phyloP scores from a whole-genome alignment of 2,797 vertebrate genomes.

The Scolopax bukidnonensis region DNA sequence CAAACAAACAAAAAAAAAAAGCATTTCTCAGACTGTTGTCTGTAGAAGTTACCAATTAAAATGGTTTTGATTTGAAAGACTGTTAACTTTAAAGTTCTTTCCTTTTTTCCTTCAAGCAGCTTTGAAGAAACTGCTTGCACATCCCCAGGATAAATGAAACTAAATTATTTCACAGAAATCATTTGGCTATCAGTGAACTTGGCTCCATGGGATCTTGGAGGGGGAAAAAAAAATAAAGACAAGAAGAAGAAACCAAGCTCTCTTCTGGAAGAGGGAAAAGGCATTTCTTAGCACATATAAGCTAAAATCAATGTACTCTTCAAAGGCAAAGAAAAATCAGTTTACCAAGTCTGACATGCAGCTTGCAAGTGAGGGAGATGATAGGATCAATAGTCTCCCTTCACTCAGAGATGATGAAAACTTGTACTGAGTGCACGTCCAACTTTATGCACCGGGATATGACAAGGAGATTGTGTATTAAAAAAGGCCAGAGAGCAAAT shows the following conservation, averaged over 20 bases:
- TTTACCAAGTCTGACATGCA: slow-evolving; percentile 41
- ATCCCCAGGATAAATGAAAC: not conserved
- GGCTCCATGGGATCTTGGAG: not conserved
- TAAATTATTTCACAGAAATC: slow-evolving; percentile 20
- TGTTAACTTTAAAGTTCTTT: not conserved
- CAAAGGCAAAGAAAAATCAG: slow-evolving; percentile 66
- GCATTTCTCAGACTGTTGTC: not conserved
- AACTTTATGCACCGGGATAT: not conserved
- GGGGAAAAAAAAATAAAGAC: not conserved
- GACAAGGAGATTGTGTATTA: not conserved
- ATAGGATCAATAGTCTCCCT: slow-evolving; percentile 49
- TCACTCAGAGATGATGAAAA: slow-evolving; percentile 22
- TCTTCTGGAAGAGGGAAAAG: not conserved
- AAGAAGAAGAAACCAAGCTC: not conserved
- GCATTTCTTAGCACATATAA: slow-evolving; percentile 43
- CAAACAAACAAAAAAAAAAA: not conserved
- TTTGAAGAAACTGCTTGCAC: not conserved
- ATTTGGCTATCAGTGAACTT: slow-evolving; percentile 37
- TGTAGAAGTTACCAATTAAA: not conserved
- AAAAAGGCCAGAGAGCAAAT: not conserved
- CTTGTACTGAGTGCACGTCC: not conserved
- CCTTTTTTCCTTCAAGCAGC: not conserved
- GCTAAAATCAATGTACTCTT: slow-evolving; percentile 74
- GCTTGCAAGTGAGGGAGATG: not conserved
- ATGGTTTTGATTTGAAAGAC: not conserved